These are phyloP conservation scores for Phyllopteryx taeniolatus DNA, from an alignment of 2,113 vertebrate species.

Conservation along the genomic window DNA sequence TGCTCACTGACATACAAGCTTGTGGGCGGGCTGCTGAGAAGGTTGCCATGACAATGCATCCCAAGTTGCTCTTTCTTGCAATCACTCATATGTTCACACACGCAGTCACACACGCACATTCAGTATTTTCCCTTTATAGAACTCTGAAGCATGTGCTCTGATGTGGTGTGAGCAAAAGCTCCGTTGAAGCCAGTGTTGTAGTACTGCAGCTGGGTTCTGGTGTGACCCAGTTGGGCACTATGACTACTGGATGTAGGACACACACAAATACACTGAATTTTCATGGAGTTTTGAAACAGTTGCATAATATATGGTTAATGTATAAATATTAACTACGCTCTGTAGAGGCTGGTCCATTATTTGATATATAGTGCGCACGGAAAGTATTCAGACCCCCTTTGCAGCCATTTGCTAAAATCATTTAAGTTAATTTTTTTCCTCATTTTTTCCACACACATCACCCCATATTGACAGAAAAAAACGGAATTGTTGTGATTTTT, in stretches of 20 bases:
- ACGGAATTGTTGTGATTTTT: no score
- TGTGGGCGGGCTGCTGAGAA: conserved; percentile 77
- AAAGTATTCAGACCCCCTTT: no score
- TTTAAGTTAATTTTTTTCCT: no score
- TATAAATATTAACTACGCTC: background rate
- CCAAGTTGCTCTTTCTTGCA: conserved; percentile 73
- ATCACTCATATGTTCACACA: conserved; percentile 15
- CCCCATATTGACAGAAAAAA: no score
- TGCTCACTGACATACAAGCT: conserved; percentile 80
- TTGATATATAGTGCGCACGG: background rate
- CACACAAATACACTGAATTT: conserved; percentile 17
- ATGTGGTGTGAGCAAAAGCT: conserved; percentile 40
- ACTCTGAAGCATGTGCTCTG: conserved; percentile 31
- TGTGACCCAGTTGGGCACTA: conserved; percentile 54
- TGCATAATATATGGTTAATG: conserved; percentile 1
- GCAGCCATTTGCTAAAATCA: no score
- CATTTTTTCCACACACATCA: no score
- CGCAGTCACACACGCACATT: background rate
- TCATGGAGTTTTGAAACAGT: conserved; percentile 11
- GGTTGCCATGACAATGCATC: conserved; percentile 86
- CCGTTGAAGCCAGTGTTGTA: conserved; percentile 30
- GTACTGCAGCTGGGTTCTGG: conserved; percentile 46
- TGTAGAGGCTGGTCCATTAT: background rate
- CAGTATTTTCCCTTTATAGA: conserved; percentile 6
- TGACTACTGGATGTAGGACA: conserved; percentile 43